Conservation (phyloP, 1,140 invertebrate species). For the Eulimnadia texana region DNA sequence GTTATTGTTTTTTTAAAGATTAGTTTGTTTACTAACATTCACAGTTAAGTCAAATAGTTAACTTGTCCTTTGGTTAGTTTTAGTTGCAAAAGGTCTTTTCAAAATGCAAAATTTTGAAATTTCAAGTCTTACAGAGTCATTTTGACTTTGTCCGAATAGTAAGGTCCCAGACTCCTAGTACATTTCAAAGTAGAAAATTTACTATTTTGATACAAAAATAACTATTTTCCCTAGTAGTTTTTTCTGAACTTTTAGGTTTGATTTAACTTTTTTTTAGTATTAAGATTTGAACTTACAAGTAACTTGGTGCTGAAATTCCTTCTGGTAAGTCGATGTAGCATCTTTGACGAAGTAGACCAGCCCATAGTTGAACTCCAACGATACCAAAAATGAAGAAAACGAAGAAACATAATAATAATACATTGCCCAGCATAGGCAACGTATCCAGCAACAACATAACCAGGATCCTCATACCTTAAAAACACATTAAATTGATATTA, state of each 20-base stretch:
- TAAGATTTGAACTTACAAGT: constrained; percentile 18
- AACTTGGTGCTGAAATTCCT: constrained; percentile 15
- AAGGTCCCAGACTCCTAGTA: constrained; percentile 47
- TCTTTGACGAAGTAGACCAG: constrained; percentile 83
- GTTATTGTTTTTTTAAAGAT: too few species aligned
- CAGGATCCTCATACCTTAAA: constrained; percentile 88
- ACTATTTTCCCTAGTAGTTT: background rate
- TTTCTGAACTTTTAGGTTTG: too few species aligned
- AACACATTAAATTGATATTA: background rate
- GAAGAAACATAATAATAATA: constrained; percentile 96
- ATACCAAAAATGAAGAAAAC: constrained; percentile 99
- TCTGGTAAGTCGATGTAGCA: constrained; percentile 52
- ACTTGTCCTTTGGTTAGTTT: too few species aligned
- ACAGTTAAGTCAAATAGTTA: too few species aligned
- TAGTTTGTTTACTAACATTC: too few species aligned
- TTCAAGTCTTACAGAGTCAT: constrained; percentile 13
- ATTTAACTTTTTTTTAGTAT: too few species aligned
- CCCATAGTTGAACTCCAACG: constrained; percentile 97
- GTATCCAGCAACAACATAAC: constrained; percentile 98
- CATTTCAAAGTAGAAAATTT: constrained; percentile 16
- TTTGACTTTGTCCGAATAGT: constrained; percentile 46
- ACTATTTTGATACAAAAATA: background rate
- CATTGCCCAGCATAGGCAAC: constrained; percentile 96
- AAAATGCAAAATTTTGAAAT: too few species aligned
- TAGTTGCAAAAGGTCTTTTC: too few species aligned